Evolutionary conservation across 2,113 vertebrate genomes (phyloP).

Genomic region (Cygnus atratus): DNA sequence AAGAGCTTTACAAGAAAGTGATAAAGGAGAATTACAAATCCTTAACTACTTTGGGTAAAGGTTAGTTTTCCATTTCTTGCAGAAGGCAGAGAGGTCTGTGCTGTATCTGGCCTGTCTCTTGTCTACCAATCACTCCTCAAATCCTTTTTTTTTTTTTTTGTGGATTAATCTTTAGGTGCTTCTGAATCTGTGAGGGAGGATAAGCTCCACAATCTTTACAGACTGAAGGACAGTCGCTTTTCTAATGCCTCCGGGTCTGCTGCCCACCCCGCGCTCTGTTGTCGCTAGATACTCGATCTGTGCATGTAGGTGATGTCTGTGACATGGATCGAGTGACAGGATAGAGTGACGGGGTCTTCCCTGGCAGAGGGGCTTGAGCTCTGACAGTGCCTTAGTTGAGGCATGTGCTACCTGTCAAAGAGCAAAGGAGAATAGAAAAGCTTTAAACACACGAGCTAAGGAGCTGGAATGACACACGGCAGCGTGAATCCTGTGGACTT

Average conservation of each 20-base stretch:
- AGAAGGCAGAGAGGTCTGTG: not conserved
- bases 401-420: not conserved
- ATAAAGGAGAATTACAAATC: not conserved
- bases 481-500: not conserved
- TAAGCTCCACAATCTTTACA: not conserved
- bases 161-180: not conserved
- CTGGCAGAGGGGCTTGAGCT: not conserved
- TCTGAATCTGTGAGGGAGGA: not conserved
- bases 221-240: not conserved
- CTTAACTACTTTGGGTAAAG: rapidly evolving
- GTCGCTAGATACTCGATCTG: rapidly evolving
- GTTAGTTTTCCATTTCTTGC: not conserved
- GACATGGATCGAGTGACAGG: not conserved
- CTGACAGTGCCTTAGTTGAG: not conserved
- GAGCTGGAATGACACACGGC: not conserved
- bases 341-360: not conserved
- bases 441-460: not conserved
- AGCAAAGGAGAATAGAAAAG: not conserved
- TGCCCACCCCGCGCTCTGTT: not conserved
- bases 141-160: not conserved
- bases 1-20: not conserved
- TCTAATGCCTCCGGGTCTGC: not conserved
- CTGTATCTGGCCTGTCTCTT: not conserved
- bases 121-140: not conserved
- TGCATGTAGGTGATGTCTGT: rapidly evolving